phyloP scores from a whole-genome alignment of 2,888 invertebrate genomes.

The Tortrix viridana region DNA sequence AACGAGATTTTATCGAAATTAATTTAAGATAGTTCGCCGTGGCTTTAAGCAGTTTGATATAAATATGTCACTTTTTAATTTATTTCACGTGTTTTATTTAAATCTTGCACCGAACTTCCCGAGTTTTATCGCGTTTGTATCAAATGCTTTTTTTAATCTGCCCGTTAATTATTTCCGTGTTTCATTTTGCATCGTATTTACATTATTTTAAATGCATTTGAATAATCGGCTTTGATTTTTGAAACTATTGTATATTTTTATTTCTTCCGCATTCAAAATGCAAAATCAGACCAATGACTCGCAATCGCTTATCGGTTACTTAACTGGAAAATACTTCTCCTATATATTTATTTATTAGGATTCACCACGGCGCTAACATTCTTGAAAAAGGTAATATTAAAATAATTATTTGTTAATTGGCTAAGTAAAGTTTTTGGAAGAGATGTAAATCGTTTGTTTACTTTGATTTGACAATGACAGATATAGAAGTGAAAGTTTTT shows the following conservation, averaged over 20 bases:
- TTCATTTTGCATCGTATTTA: constrained; percentile 2
- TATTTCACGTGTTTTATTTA: constrained; percentile 13
- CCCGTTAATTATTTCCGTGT: constrained; percentile 13
- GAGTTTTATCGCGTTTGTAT: constrained; percentile 4
- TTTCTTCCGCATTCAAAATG: no score
- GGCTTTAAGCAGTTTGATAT: constrained; percentile 1
- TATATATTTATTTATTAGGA: no score
- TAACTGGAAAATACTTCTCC: no score
- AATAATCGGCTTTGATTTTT: background rate
- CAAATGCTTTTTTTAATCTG: constrained; percentile 2
- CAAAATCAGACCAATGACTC: no score
- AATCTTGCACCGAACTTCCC: constrained; percentile 14
- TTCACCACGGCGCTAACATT: no score
- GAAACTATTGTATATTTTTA: background rate
- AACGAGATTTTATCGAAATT: constrained; percentile 1
- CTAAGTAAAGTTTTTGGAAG: no score
- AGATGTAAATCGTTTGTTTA: no score
- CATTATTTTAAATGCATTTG: background rate
- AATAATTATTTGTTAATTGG: no score
- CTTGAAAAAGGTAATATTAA: no score
- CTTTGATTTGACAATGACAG: no score
- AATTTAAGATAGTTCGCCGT: background rate
- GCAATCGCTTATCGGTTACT: no score
- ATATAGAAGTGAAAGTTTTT: no score
- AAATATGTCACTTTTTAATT: constrained; percentile 19